Conservation (phyloP, 2,113 vertebrate species). For the Scophthalmus maximus region DNA sequence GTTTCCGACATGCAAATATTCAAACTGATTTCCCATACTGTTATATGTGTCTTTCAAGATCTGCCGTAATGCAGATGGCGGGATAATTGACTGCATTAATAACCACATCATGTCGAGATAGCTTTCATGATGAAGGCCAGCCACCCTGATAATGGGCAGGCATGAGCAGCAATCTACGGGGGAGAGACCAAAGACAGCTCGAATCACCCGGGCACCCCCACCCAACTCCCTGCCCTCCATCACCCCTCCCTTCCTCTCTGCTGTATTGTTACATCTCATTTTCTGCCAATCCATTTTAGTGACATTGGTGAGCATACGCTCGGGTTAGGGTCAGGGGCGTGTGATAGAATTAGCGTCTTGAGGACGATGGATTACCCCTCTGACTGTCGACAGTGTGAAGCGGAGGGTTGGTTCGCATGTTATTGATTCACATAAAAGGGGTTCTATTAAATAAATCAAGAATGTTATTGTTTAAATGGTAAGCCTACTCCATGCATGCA, state of each 20-base stretch:
- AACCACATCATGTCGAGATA: constrained; percentile 52
- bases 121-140: constrained; percentile 54
- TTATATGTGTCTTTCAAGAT: not conserved
- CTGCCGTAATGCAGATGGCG: not conserved
- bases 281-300: constrained; percentile 59
- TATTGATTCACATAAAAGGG: constrained; percentile 44
- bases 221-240: not conserved
- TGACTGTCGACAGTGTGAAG: constrained; percentile 23
- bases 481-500: not conserved
- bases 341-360: constrained; percentile 66
- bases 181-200: not conserved
- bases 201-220: not conserved
- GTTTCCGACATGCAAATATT: not conserved
- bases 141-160: constrained; percentile 55
- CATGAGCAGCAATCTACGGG: constrained; percentile 28
- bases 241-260: constrained; percentile 18
- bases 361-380: constrained; percentile 61
- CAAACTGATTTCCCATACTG: not conserved
- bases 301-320: constrained; percentile 63
- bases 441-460: constrained; percentile 30
- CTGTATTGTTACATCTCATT: constrained; percentile 60
- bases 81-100: constrained; percentile 52
- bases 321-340: constrained; percentile 54
- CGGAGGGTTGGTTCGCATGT: constrained; percentile 3
- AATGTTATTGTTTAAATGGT: constrained; percentile 12